Percentiles rank a stretch among this genome's conserved stretches.
Evolutionary conservation across 2,797 vertebrate genomes (phyloP).

Genomic region (Tragopan temminckii): DNA sequence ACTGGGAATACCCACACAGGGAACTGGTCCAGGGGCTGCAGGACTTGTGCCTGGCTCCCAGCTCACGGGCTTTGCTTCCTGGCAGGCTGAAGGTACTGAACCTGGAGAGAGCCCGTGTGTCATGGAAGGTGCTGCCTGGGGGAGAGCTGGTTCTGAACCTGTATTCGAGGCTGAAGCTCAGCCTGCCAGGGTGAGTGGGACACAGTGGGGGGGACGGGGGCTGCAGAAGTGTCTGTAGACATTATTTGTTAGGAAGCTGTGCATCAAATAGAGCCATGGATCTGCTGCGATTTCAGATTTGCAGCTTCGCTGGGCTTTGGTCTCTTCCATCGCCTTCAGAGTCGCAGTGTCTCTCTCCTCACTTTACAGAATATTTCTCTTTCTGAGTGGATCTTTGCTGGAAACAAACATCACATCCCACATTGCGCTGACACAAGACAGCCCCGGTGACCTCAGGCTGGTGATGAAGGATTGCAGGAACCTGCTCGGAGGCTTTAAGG

Average conservation of each 20-base stretch:
- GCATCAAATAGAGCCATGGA: too few species aligned
- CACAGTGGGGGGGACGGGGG: fast-evolving
- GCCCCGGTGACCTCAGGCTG: neutral
- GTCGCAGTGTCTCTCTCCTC: too few species aligned
- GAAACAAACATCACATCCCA: constrained; percentile 27
- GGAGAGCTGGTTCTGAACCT: constrained; percentile 42
- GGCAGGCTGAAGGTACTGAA: constrained; percentile 55
- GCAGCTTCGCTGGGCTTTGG: too few species aligned
- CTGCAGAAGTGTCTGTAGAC: neutral
- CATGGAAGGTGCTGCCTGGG: neutral
- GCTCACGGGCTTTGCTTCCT: neutral
- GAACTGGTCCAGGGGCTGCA: neutral
- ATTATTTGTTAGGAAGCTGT: neutral
- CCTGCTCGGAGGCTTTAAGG: neutral
- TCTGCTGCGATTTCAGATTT: neutral
- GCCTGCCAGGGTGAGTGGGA: constrained; percentile 59
- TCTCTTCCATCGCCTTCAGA: neutral
- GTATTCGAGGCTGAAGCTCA: constrained; percentile 43
- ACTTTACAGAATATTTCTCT: constrained; percentile 7
- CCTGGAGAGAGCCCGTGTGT: neutral
- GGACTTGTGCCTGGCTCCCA: neutral
- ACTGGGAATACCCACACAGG: neutral
- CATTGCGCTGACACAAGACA: constrained; percentile 6
- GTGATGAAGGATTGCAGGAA: constrained; percentile 44
- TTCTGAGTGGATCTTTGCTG: neutral